These are phyloP conservation scores for Sepiola atlantica DNA, from an alignment of 2,888 invertebrate genomes.

Conservation along the genomic window DNA sequence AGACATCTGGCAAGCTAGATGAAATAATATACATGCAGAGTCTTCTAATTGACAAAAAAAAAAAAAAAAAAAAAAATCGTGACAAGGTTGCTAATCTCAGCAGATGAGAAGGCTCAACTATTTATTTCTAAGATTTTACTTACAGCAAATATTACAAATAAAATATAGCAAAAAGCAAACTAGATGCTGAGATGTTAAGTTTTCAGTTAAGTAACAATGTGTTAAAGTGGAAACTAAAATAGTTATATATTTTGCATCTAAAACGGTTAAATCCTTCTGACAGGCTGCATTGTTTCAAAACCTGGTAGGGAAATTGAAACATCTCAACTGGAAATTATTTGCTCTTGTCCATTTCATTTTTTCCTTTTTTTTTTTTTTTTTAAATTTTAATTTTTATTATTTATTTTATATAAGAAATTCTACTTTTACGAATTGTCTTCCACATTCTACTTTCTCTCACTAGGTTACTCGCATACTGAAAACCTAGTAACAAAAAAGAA, in stretches of 20 bases:
- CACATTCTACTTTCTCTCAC: background rate
- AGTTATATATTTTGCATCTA: background rate
- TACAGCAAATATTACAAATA: constrained; percentile 22
- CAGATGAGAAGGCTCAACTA: background rate
- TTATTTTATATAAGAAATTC: background rate
- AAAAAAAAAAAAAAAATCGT: background rate
- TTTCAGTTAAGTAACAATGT: background rate
- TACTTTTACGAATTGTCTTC: background rate
- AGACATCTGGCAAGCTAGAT: constrained; percentile 8
- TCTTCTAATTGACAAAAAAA: background rate
- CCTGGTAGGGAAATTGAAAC: constrained; percentile 10
- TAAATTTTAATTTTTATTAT: background rate
- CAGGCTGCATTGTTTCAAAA: background rate
- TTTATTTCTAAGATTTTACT: background rate
- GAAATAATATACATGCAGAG: background rate
- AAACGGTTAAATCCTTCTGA: background rate
- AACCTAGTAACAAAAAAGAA: background rate
- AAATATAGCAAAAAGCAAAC: background rate
- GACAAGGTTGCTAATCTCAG: background rate
- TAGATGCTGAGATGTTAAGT: background rate
- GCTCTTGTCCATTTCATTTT: background rate
- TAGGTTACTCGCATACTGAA: constrained; percentile 1
- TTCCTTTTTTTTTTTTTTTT: no score
- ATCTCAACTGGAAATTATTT: constrained; percentile 21
- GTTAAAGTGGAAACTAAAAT: background rate